Evolutionary conservation across 2,888 invertebrate species (phyloP), one percentile per base, ranked within the genome.

Genomic region (Drosophila incognita): DNA sequence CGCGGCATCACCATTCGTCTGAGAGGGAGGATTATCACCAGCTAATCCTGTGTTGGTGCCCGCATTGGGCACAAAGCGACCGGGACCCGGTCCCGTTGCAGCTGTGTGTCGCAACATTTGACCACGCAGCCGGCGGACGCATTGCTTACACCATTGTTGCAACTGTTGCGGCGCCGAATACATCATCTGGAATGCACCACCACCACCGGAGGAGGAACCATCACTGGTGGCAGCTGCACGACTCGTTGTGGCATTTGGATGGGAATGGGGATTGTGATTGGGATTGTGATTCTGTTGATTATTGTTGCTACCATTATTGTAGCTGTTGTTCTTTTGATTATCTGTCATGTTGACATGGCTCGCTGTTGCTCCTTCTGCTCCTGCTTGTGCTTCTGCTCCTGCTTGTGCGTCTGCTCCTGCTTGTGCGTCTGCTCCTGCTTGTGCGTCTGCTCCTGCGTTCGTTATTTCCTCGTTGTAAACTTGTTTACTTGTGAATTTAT

Each of bases 341-440:
- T 85, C 74, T 71, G 87, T 76, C 84, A 84, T 84, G 60, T 67
- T 84, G 63, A 73, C 84, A 84, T 82, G 85, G 29, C 66, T 68
- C 58, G 8, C 46, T 24, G 13, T 8, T 15, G 46, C 15, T 63
- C 36, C 18, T 13, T 27, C 58, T 11, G 29, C 40, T 63, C 24
- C 24, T 11, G 35, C 7, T 15, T 1, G 6, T 42, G 42, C 11
- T n/a, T 10, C 38, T 18, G 27, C 48, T 62, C 31, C n/a, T 52
- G 29, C n/a, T 11, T n/a, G 10, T 33, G 29, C 51, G 7, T 15
- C 36, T 36, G 27, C 11, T 3, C 8, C 27, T 49, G 8, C 13
- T 27, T 27, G 27, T 27, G 27, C 18, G 7, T 31, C 58, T 11
- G 29, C 40, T 63, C 24, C 24, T 11, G 33, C 11, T 15, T 2